Evolutionary conservation across 2,888 invertebrate species (phyloP).

Genomic region (Dynastes tityus): DNA sequence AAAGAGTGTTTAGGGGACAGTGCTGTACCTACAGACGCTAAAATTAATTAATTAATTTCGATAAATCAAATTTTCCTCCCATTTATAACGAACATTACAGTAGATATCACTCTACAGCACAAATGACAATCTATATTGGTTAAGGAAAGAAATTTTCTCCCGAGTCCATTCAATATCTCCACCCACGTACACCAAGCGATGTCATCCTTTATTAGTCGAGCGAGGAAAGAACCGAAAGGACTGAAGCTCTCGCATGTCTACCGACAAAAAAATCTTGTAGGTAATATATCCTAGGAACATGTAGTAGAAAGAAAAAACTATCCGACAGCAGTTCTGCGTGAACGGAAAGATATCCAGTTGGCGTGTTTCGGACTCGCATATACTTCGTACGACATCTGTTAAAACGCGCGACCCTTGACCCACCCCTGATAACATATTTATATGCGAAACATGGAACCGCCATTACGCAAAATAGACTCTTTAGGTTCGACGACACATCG

Average conservation of each 20-base stretch:
- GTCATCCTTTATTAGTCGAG: neutral
- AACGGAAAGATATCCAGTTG: constrained; percentile 26
- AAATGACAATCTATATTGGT: neutral
- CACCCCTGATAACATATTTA: constrained; percentile 49
- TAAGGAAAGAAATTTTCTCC: neutral
- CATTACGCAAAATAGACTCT: constrained; percentile 51
- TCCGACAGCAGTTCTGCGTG: constrained; percentile 10
- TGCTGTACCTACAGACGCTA: too few species aligned
- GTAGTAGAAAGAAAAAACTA: constrained; percentile 15
- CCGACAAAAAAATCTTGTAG: neutral
- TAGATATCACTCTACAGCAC: too few species aligned
- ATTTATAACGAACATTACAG: too few species aligned
- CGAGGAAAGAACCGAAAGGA: neutral
- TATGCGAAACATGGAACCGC: constrained; percentile 50
- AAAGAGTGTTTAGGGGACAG: too few species aligned
- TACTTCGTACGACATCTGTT: constrained; percentile 40
- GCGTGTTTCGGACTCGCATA: constrained; percentile 25
- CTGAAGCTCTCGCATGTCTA: neutral
- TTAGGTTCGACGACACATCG: constrained; percentile 41
- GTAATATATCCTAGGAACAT: constrained; percentile 20
- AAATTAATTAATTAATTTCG: too few species aligned
- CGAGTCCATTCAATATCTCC: neutral
- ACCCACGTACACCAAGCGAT: neutral
- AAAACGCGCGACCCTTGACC: constrained; percentile 40
- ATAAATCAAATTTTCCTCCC: too few species aligned